Base-by-base conservation (phyloP, 2,113 vertebrate species). In the Salvator merianae region DNA sequence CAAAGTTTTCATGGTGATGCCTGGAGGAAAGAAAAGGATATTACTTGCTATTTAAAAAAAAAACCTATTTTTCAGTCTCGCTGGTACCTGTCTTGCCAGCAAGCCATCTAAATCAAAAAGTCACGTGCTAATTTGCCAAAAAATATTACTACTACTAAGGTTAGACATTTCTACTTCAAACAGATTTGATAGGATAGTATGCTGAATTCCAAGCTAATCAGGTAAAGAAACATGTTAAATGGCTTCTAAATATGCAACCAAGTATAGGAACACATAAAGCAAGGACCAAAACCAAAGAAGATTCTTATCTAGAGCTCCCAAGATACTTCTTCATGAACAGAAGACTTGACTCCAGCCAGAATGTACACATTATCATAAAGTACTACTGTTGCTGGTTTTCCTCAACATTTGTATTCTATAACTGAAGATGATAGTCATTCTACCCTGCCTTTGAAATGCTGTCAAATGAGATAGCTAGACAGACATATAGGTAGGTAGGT, bases 1-100 rank as follows among this genome's bases (percentile, higher is more conserved):
- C 98, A 94, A 99, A 99, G 92, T 97, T 99, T 95, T 99, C 99
- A 84, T 99, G 98, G 93, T 99, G 99, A 95, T 99, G 98, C 93
- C 99, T 99, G 88, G 55, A 59, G 16, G 4, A 90, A 82, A 81
- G 91, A 87, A 94, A 79, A 3, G 94, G 77, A 93, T 55, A 73
- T 55, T 84, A 63, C 34, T 84, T 62, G 0, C 30, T 66, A 22
- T n/a, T 32, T 40, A 82, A 71, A 88, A 47, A 47, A 86, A 69
- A 7, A 84, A 70, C 65, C 0, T 1, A 47, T 18, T 73, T 62
- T 89, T 24, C 1, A 75, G 43, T 9, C 71, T 16, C 77, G 1
- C 66, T 26, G 0, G 1, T 3, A 59, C 16, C 18, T 1, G 20
- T 59, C 55, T 16, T 40, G 81, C 30, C 24, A 0, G 0, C 2